These are phyloP conservation scores for Biston betularia DNA, from an alignment of 2,888 invertebrate species.

Conservation along the genomic window DNA sequence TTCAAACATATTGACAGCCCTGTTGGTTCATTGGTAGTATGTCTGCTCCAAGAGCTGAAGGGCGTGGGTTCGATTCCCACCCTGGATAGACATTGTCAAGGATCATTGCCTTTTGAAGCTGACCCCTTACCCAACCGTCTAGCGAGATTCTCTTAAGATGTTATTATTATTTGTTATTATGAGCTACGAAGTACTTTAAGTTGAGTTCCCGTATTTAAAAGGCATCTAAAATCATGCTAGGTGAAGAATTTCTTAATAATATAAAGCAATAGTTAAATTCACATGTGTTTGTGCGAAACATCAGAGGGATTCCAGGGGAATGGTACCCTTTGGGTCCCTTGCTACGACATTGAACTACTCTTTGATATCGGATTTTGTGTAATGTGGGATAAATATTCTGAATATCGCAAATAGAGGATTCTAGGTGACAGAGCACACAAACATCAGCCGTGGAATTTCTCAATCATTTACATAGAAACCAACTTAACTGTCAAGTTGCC, in stretches of 20 bases:
- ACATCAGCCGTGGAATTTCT: constrained; percentile 29
- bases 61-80: no score
- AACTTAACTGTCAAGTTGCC: background rate
- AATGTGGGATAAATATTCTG: constrained; percentile 56
- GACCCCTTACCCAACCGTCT: no score
- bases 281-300: constrained; percentile 52
- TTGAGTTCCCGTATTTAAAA: background rate
- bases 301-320: constrained; percentile 64
- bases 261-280: constrained; percentile 59
- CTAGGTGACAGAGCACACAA: constrained; percentile 26
- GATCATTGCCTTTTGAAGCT: no score
- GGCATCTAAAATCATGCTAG: constrained; percentile 23
- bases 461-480: constrained; percentile 2
- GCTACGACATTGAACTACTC: constrained; percentile 57
- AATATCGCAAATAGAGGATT: constrained; percentile 46
- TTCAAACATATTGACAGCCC: no score
- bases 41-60: no score
- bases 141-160: no score
- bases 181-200: no score
- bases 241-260: constrained; percentile 57
- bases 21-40: no score
- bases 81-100: no score
- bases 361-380: constrained; percentile 60
- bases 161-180: no score
- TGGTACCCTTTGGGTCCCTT: constrained; percentile 59